Percentiles rank a stretch among this genome's conserved stretches.
Evolutionary conservation across 30 jellyfish, hydroid and myxozoan species (phyloP).

Genomic region (Turritopsis dohrnii): DNA sequence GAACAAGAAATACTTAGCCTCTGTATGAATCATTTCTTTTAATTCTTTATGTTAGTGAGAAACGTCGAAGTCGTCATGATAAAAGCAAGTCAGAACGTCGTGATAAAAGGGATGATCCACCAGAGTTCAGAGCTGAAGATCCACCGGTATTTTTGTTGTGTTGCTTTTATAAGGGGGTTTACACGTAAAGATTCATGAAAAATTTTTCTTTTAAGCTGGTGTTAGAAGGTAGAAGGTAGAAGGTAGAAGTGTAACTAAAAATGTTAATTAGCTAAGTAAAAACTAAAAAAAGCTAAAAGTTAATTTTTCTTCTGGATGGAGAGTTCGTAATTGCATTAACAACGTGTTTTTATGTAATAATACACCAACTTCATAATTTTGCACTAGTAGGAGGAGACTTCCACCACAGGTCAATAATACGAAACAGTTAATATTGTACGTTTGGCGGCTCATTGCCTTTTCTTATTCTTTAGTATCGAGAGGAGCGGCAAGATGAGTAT

Average conservation of each 20-base stretch:
- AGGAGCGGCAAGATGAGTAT: constrained; percentile 12
- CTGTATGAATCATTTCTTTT: background rate
- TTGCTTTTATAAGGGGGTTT: background rate
- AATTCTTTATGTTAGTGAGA: background rate
- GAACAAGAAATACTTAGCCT: no score
- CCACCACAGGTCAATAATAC: background rate
- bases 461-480: background rate
- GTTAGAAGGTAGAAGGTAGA: no score
- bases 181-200: background rate
- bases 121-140: constrained; percentile 11
- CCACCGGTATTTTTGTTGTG: constrained; percentile 18
- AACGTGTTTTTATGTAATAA: no score
- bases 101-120: constrained; percentile 5
- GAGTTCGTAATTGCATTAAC: no score
- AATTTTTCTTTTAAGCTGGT: no score
- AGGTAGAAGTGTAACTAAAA: no score
- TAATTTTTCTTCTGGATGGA: no score
- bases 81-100: background rate
- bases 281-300: no score
- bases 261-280: no score
- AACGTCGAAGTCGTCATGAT: constrained; percentile 22
- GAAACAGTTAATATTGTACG: background rate
- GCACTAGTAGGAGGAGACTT: no score
- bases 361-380: no score
- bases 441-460: background rate